These are phyloP conservation scores for Solea senegalensis DNA, from an alignment of 2,113 vertebrate genomes.

Conservation along the genomic window DNA sequence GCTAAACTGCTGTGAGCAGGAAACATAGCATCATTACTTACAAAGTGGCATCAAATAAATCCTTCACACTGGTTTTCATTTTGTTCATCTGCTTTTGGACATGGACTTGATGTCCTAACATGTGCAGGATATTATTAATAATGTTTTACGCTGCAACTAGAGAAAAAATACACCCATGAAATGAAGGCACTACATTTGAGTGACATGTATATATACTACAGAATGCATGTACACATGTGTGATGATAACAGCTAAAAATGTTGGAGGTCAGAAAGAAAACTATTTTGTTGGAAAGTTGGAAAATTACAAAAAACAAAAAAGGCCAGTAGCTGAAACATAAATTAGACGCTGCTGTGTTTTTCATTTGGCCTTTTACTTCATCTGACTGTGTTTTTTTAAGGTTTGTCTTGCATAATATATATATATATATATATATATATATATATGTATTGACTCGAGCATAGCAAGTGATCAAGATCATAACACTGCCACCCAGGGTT, in stretches of 20 bases:
- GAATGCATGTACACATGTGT: constrained; percentile 35
- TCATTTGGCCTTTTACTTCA: constrained; percentile 1
- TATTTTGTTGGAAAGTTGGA: background rate
- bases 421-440: too few relatives aligned
- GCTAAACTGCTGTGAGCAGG: constrained; percentile 20
- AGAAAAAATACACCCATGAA: constrained; percentile 9
- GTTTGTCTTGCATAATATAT: constrained; percentile 1
- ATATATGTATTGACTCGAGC: constrained; percentile 14
- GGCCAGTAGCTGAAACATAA: constrained; percentile 3
- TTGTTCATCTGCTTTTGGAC: background rate
- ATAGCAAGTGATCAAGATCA: constrained; percentile 3
- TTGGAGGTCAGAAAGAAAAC: constrained; percentile 29
- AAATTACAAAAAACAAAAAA: background rate
- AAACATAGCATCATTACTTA: constrained; percentile 23
- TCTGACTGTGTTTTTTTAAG: constrained; percentile 3
- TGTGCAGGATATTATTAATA: constrained; percentile 2
- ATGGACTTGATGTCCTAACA: background rate
- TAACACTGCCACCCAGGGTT: constrained; percentile 23
- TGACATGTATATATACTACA: constrained; percentile 17
- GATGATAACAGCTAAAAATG: constrained; percentile 63
- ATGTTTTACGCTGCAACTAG: background rate
- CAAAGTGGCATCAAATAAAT: constrained; percentile 21
- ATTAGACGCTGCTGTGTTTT: background rate
- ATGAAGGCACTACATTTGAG: constrained; percentile 19
- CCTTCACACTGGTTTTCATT: background rate